Base-by-base conservation (phyloP, 2,797 vertebrate species). In the Taeniopygia guttata region DNA sequence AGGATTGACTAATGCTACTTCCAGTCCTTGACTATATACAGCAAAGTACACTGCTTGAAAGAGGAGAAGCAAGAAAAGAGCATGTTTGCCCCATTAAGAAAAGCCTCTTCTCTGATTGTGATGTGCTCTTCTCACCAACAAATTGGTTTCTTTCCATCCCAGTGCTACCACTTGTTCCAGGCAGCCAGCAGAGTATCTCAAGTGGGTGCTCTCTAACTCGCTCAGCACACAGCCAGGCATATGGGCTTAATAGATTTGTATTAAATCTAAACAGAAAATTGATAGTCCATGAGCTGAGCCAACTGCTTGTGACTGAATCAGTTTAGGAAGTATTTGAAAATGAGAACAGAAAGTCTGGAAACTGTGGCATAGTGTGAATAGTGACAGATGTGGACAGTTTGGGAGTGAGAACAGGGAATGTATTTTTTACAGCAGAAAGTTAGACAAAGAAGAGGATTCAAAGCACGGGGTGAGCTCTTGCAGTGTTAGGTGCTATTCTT, bases 331-430 rank as follows among this genome's bases (percentile, higher is more conserved):
- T 45, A 30, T 32, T 75, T 62, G 51, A 60, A 89, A 84, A 29
- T 22, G 32, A 36, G 43, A 64, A 26, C 52, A 52, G 45, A 56
- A 75, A 48, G 58, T 32, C 22, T 70, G 69, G 51, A 26, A 70
- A 22, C 40, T 29, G n/a, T 78, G 58, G 34, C 17, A 66, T 38
- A 62, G 23, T 0, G 0, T n/a, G 63, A 38, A n/a, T 36, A 64
- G 30, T 2, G 3, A 73, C 38, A 67, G 49, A 46, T n/a, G 26
- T 45, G 74, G 69, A 49, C 38, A 46, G 20, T 75, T 60, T 78
- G 2, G 18, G 16, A 68, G 5, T 21, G 14, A 78, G 43, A 82
- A 34, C 1, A 55, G 40, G 23, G 19, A 62, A 63, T 23, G 12
- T 30, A 38, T 43, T 60, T 90, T 62, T 84, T 72, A 34, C 59